These are phyloP conservation scores for Xyrichtys novacula DNA, from an alignment of 2,797 vertebrate species.

Conservation along the genomic window DNA sequence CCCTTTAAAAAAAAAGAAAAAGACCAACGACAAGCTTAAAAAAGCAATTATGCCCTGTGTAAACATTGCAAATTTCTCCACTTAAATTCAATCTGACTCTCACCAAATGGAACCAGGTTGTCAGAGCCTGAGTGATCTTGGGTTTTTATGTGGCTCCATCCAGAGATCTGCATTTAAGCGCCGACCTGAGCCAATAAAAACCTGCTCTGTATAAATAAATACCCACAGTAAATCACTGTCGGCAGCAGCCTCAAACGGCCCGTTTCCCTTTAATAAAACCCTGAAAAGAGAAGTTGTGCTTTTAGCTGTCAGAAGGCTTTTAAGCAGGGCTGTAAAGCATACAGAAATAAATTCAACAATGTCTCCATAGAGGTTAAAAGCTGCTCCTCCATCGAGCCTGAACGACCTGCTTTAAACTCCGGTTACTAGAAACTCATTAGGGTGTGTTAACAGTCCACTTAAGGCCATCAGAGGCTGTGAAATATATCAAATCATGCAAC, in stretches of 20 bases:
- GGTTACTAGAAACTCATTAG: slow-evolving; percentile 52
- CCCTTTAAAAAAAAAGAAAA: slow-evolving; percentile 37
- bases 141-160: slow-evolving; percentile 51
- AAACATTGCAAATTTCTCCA: slow-evolving; percentile 52
- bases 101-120: slow-evolving; percentile 61
- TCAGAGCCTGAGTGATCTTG: slow-evolving; percentile 56
- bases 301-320: slow-evolving; percentile 51
- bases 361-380: slow-evolving; percentile 11
- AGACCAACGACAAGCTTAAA: slow-evolving; percentile 42
- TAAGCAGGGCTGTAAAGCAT: slow-evolving; percentile 46
- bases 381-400: slow-evolving; percentile 27
- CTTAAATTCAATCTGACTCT: slow-evolving; percentile 35
- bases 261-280: slow-evolving; percentile 60
- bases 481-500: slow-evolving; percentile 42
- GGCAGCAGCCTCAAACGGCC: slow-evolving; percentile 62
- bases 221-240: slow-evolving; percentile 65
- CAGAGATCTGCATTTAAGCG: slow-evolving; percentile 56
- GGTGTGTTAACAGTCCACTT: slow-evolving; percentile 49
- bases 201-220: slow-evolving; percentile 69
- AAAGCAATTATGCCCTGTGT: slow-evolving; percentile 47
- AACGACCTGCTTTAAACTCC: slow-evolving; percentile 28
- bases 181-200: slow-evolving; percentile 66
- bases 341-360: slow-evolving; percentile 39
- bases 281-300: slow-evolving; percentile 37
- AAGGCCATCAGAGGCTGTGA: slow-evolving; percentile 29